Conservation (phyloP, 2,888 invertebrate genomes). For the Hypena proboscidalis region DNA sequence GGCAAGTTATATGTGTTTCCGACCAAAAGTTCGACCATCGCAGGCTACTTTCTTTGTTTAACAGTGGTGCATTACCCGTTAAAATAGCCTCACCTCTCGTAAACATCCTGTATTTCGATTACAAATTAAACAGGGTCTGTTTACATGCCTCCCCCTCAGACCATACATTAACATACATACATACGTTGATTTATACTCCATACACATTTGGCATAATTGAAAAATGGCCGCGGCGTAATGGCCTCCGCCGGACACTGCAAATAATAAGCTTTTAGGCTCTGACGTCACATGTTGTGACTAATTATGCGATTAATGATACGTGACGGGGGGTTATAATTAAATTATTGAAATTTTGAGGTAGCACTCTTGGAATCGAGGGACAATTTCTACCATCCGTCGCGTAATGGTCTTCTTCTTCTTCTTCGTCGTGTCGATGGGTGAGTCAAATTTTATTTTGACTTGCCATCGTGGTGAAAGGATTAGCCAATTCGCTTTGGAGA, state of each 20-base stretch:
- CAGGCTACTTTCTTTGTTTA: too few relatives aligned
- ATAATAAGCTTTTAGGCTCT: conserved; percentile 66
- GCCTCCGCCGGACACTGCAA: conserved; percentile 65
- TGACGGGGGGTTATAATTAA: conserved; percentile 9
- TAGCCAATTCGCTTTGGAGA: too few relatives aligned
- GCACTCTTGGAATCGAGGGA: too few relatives aligned
- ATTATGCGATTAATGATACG: conserved; percentile 43
- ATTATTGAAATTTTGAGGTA: not conserved
- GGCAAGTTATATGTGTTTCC: too few relatives aligned
- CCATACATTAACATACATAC: conserved; percentile 49
- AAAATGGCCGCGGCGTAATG: conserved; percentile 77
- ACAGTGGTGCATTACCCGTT: too few relatives aligned
- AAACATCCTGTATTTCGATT: conserved; percentile 67
- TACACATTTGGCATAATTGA: conserved; percentile 84
- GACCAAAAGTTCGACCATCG: too few relatives aligned
- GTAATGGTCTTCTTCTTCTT: too few relatives aligned
- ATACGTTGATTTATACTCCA: conserved; percentile 79
- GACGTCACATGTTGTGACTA: conserved; percentile 44
- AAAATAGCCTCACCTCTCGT: too few relatives aligned
- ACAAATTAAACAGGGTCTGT: conserved; percentile 78
- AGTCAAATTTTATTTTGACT: too few relatives aligned
- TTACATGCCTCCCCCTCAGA: conserved; percentile 40
- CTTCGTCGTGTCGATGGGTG: too few relatives aligned
- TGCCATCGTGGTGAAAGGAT: too few relatives aligned
- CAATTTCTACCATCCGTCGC: too few relatives aligned